A percentile compares a stretch with the other conserved stretches of the same genome.
phyloP scores from a whole-genome alignment of 2,888 invertebrate genomes.

The Leptopilina drosophilae region DNA sequence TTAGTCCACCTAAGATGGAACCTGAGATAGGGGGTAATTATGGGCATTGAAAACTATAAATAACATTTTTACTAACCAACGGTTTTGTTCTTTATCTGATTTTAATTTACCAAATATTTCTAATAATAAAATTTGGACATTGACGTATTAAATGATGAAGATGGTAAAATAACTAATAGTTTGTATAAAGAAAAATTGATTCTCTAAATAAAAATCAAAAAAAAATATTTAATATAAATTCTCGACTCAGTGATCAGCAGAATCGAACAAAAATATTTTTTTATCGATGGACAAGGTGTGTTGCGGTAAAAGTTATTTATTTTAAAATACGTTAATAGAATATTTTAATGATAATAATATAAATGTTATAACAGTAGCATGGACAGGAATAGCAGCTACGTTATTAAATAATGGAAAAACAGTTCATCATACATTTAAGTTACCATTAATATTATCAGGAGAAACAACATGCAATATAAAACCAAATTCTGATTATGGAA shows the following conservation, averaged over 20 bases:
- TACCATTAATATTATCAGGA: constrained; percentile 16
- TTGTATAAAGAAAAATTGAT: background rate
- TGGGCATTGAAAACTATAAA: too few relatives aligned
- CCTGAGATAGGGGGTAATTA: too few relatives aligned
- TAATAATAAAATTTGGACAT: too few relatives aligned
- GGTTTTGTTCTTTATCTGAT: too few relatives aligned
- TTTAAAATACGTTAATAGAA: constrained; percentile 19
- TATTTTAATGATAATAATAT: background rate
- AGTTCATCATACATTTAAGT: constrained; percentile 32
- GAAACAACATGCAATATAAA: constrained; percentile 39
- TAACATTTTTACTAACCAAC: too few relatives aligned
- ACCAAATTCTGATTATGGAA: constrained; percentile 27
- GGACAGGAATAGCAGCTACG: constrained; percentile 38
- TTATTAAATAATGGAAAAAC: constrained; percentile 26
- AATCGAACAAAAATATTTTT: constrained; percentile 6
- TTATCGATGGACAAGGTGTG: constrained; percentile 42
- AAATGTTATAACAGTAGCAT: constrained; percentile 17
- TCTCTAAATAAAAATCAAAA: background rate
- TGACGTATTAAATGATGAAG: too few relatives aligned
- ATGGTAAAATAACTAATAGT: too few relatives aligned
- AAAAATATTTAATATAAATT: background rate
- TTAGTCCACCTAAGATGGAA: too few relatives aligned
- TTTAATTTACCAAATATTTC: too few relatives aligned
- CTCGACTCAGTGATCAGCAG: background rate
- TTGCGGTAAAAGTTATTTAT: constrained; percentile 44